These are phyloP conservation scores for Thamnophis elegans DNA, from an alignment of 2,797 vertebrate species.

Conservation along the genomic window DNA sequence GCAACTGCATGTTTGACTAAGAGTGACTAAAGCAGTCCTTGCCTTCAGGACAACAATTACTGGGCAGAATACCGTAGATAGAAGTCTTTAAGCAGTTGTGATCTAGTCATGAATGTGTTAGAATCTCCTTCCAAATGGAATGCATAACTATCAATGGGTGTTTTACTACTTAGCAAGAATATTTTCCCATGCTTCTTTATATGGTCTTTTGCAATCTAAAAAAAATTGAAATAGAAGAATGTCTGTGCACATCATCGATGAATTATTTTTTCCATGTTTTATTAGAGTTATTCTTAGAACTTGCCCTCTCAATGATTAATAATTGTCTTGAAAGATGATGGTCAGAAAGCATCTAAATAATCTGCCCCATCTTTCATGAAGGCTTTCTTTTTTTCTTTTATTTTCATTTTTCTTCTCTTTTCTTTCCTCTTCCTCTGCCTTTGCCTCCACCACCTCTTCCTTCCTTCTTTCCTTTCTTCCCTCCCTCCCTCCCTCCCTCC, in stretches of 20 bases:
- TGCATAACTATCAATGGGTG: neutral
- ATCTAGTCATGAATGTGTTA: neutral
- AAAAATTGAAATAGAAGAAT: neutral
- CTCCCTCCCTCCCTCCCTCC: neutral
- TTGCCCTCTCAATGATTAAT: neutral
- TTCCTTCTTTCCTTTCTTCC: no score
- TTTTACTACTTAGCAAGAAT: neutral
- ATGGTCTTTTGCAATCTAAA: neutral
- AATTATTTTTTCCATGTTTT: neutral
- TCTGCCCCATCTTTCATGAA: neutral
- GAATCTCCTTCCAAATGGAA: neutral
- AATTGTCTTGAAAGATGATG: neutral
- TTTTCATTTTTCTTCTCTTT: no score
- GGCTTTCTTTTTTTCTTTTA: neutral
- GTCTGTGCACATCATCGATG: neutral
- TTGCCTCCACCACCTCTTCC: no score
- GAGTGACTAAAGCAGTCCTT: neutral
- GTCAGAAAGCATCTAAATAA: neutral
- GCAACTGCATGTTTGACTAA: neutral
- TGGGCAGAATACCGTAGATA: neutral
- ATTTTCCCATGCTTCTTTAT: neutral
- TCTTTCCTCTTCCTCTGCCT: no score
- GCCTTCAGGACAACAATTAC: neutral
- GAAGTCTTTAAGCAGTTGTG: neutral
- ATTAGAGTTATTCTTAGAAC: neutral